These are phyloP conservation scores for Aphelinus certus DNA, from an alignment of 1,140 invertebrate genomes.

Conservation along the genomic window DNA sequence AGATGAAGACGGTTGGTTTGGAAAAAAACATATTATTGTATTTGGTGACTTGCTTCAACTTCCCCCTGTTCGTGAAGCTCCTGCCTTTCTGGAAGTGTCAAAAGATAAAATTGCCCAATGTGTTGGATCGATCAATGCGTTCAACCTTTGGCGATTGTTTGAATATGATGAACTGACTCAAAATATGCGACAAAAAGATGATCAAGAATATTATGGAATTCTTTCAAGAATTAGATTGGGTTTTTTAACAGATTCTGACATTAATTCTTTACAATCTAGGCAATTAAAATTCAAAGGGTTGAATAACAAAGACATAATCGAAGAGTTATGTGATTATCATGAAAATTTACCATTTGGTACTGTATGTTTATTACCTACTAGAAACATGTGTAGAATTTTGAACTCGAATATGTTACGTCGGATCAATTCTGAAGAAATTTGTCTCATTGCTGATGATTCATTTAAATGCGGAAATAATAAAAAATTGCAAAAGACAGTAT, in stretches of 20 bases:
- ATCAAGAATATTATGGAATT: slow-evolving; percentile 24
- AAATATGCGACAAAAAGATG: slow-evolving; percentile 47
- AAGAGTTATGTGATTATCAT: slow-evolving; percentile 43
- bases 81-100: slow-evolving; percentile 43
- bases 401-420: slow-evolving; percentile 44
- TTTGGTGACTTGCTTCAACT: slow-evolving; percentile 55
- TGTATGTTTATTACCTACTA: slow-evolving; percentile 44
- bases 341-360: slow-evolving; percentile 36
- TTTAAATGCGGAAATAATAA: slow-evolving; percentile 34
- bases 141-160: slow-evolving; percentile 46
- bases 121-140: slow-evolving; percentile 41
- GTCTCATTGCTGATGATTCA: slow-evolving; percentile 44
- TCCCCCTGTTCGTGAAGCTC: slow-evolving; percentile 48
- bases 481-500: slow-evolving; percentile 41
- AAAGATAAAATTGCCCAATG: slow-evolving; percentile 42
- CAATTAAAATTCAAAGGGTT: slow-evolving; percentile 36
- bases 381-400: slow-evolving; percentile 42
- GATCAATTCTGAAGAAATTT: slow-evolving; percentile 43
- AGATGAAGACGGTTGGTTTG: slow-evolving; percentile 46
- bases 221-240: slow-evolving; percentile 42
- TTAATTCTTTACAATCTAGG: slow-evolving; percentile 32
- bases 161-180: slow-evolving; percentile 47
- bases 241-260: slow-evolving; percentile 44
- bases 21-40: slow-evolving; percentile 44
- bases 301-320: slow-evolving; percentile 29